These are phyloP conservation scores for Holothuria glaberrima DNA, from an alignment of 35 echinoderm and acorn worm genomes.

Conservation along the genomic window DNA sequence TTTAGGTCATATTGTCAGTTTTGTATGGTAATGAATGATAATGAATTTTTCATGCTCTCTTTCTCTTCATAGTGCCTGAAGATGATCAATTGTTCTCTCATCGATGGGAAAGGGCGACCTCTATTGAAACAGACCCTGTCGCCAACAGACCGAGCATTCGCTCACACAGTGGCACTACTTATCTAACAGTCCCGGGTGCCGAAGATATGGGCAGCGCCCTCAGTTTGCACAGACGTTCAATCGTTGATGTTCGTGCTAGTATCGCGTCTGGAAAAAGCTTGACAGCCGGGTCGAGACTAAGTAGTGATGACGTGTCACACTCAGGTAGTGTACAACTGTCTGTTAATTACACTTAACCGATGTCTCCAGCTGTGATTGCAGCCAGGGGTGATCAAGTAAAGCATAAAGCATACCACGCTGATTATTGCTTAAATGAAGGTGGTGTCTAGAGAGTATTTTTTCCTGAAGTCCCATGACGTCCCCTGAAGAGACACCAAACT, in stretches of 20 bases:
- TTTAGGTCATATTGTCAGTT: too few species aligned
- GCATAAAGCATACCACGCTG: too few species aligned
- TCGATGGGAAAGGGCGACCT: conserved; percentile 80
- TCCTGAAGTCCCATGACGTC: too few species aligned
- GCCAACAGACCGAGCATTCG: conserved; percentile 15
- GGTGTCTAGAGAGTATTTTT: too few species aligned
- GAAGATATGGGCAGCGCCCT: conserved; percentile 63
- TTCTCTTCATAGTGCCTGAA: conserved; percentile 43
- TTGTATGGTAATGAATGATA: too few species aligned
- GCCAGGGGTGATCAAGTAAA: too few species aligned
- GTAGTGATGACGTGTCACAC: conserved; percentile 45
- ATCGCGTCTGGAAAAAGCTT: conserved; percentile 84
- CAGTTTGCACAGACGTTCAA: conserved; percentile 78
- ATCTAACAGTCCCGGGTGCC: conserved; percentile 50
- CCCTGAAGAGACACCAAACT: too few species aligned
- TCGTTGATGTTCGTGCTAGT: conserved; percentile 90
- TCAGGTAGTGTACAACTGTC: not conserved
- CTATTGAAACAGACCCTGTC: conserved; percentile 64
- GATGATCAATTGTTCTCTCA: conserved; percentile 72
- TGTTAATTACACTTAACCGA: too few species aligned
- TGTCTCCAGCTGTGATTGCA: too few species aligned
- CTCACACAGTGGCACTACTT: conserved; percentile 43
- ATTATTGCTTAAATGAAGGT: too few species aligned
- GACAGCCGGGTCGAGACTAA: conserved; percentile 21
- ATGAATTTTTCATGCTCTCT: not conserved